Evolutionary conservation across 2,888 invertebrate genomes (phyloP).

Genomic region (Drosophila sordidapex): DNA sequence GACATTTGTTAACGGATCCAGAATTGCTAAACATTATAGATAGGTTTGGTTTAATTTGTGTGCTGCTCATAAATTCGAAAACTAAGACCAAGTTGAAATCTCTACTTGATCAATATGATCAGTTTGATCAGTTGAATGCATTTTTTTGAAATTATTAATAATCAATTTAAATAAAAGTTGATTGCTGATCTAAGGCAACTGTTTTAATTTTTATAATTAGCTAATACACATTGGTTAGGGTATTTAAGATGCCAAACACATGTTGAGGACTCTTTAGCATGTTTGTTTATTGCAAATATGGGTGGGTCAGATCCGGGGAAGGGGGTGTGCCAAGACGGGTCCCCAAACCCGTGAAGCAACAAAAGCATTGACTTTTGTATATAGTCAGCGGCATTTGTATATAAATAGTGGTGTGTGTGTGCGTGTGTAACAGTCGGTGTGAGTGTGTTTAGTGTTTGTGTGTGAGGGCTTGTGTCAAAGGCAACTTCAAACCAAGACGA

Average conservation of each 20-base stretch:
- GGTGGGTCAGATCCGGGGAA: conserved; percentile 44
- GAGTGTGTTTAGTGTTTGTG: conserved; percentile 12
- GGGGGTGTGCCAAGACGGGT: conserved; percentile 32
- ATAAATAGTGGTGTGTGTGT: conserved; percentile 67
- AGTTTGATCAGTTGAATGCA: neutral
- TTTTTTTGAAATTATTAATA: neutral
- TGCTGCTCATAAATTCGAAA: neutral
- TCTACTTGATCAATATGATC: neutral
- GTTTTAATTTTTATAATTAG: neutral
- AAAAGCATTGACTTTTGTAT: conserved; percentile 79
- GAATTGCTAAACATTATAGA: neutral
- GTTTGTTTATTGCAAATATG: conserved; percentile 71
- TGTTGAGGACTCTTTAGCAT: conserved; percentile 13
- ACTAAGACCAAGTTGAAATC: neutral
- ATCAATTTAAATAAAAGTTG: neutral
- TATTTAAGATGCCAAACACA: conserved; percentile 22
- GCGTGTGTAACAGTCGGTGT: conserved; percentile 19
- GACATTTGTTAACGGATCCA: neutral
- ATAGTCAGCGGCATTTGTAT: conserved; percentile 77
- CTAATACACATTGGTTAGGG: conserved; percentile 25
- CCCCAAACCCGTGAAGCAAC: conserved; percentile 49
- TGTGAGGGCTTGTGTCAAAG: conserved; percentile 61
- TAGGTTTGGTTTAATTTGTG: neutral
- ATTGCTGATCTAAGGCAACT: neutral
- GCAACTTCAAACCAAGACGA: conserved; percentile 42